A percentile compares a stretch with the other conserved stretches of the same genome.
Conservation (phyloP, 2,888 invertebrate species). For the Lasioglossum malachurum region DNA sequence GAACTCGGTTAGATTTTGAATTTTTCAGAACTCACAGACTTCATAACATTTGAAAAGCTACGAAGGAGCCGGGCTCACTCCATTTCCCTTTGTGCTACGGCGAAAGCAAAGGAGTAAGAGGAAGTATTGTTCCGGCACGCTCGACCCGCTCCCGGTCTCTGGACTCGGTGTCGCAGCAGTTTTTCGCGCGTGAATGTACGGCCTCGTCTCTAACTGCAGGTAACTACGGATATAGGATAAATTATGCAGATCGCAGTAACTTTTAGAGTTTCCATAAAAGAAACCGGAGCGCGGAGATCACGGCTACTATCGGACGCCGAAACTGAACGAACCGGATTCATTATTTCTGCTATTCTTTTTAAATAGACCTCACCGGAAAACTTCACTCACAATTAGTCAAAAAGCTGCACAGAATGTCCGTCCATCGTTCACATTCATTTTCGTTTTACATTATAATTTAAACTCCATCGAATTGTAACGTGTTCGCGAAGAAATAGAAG, state of each 20-base stretch:
- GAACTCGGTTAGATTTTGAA: slow-evolving; percentile 52
- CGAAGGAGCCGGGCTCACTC: slow-evolving; percentile 23
- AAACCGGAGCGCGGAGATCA: neutral
- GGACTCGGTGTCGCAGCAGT: slow-evolving; percentile 7
- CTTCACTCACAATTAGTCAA: neutral
- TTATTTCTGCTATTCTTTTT: no score
- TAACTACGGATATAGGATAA: slow-evolving; percentile 52
- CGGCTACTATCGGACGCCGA: neutral
- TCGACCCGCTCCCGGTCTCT: slow-evolving; percentile 4
- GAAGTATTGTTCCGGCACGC: slow-evolving; percentile 53
- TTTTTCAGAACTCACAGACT: slow-evolving; percentile 50
- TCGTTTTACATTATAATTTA: neutral
- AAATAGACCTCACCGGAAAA: neutral
- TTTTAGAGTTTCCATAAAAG: slow-evolving; percentile 9
- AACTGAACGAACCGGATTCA: neutral
- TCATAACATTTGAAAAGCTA: slow-evolving; percentile 55
- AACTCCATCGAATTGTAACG: no score
- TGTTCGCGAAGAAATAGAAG: no score
- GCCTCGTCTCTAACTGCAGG: slow-evolving; percentile 41
- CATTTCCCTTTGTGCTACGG: slow-evolving; percentile 45
- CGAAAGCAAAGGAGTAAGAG: slow-evolving; percentile 29
- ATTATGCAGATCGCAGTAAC: slow-evolving; percentile 66
- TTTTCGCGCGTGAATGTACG: slow-evolving; percentile 24
- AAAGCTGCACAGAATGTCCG: neutral
- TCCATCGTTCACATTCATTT: neutral